Evolutionary conservation across 2,888 invertebrate genomes (phyloP), one percentile per base, ranked within the genome.

Genomic region (Pinctada fucata): DNA sequence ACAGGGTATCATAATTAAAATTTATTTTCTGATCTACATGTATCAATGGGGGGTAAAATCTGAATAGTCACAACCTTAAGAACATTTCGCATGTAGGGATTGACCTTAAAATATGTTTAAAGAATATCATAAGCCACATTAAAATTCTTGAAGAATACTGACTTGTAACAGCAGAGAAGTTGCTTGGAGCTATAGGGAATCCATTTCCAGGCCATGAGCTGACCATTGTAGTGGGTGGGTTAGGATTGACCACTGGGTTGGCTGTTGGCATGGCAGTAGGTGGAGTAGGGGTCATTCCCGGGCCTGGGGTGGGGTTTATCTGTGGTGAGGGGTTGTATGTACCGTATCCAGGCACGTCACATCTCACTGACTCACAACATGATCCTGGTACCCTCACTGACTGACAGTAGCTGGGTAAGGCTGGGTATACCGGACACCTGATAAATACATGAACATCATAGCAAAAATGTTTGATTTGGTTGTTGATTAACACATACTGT

Each of bases 341-440:
- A 64, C 88, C 88, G 10, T 84, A 84, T 67, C 85, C 85, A 51
- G 88, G 86, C 4, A 87, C 83, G 70, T 88, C 83, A 82, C 88
- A 89, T 31, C 82, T 76, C 16, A 88, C 78, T 48, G 81, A 82
- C 52, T 82, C 83, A 75, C 88, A 88, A 72, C 88, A 88, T 75
- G 84, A 85, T 48, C 88, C 88, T 6, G 87, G 87, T 4, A 88
- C 84, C 8, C 75, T 81, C 13, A 84, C 80, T 49, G 80, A 74
- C 6, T 77, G 77, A 74, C 88, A 88, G 83, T 87, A 87, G 69
- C 69, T 81, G 52, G 87, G 87, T 67, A 88, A 65, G 3, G 85
- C 45, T 49, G 88, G 87, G 76, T 84, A 88, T 0, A 79, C 64
- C 50, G 88, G 88, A 68, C 88, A 88, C 78, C 88, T 88, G 82